Evolutionary conservation across 2,888 invertebrate genomes (phyloP).

Genomic region (Drosophila dives): DNA sequence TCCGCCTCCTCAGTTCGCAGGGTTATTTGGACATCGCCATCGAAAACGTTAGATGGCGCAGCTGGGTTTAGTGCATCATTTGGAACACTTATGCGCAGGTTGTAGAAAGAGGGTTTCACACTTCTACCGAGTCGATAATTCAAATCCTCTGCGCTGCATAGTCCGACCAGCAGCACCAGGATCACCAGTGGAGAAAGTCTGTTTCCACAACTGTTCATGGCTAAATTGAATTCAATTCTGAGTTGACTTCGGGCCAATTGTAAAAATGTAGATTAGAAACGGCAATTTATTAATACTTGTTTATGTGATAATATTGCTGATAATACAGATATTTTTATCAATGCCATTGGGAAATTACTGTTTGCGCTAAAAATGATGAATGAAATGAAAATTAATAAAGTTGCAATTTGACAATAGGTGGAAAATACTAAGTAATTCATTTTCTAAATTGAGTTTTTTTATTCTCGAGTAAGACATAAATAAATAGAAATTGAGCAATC

Average conservation of each 20-base stretch:
- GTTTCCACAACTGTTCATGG: conserved; percentile 37
- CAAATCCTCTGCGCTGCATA: conserved; percentile 20
- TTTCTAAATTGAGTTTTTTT: too few species aligned
- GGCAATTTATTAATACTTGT: too few species aligned
- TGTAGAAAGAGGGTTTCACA: conserved; percentile 86
- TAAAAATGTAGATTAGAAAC: too few species aligned
- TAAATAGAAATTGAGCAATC: too few species aligned
- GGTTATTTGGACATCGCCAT: conserved; percentile 84
- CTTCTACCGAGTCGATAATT: conserved; percentile 80
- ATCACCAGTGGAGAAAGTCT: conserved; percentile 5
- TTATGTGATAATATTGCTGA: too few species aligned
- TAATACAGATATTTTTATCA: too few species aligned
- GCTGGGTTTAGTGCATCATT: conserved; percentile 56
- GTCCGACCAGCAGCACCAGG: conserved; percentile 23
- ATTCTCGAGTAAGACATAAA: too few species aligned
- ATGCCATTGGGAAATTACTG: too few species aligned
- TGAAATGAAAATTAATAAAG: too few species aligned
- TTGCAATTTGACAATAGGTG: too few species aligned
- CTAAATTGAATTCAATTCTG: conserved; percentile 43
- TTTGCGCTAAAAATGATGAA: too few species aligned
- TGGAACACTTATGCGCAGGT: conserved; percentile 85
- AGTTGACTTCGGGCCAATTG: not conserved
- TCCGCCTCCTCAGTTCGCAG: conserved; percentile 83
- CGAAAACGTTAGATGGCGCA: conserved; percentile 68
- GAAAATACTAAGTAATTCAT: too few species aligned